Evolutionary conservation across 1,140 invertebrate species (phyloP), one percentile per base, ranked within the genome.

Genomic region (Microvelia longipes): DNA sequence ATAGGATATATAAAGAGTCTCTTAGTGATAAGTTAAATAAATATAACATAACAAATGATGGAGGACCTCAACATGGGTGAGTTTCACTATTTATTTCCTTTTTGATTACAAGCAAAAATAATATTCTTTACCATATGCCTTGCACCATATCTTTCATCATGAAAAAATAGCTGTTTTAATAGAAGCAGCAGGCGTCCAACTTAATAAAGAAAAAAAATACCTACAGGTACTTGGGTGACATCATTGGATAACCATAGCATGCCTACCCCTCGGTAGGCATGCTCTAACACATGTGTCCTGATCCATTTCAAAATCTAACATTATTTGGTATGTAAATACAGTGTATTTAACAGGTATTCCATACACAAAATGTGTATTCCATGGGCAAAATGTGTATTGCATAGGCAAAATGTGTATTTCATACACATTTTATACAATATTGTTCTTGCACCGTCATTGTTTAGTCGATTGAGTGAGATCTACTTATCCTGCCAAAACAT

Each of bases 51-150:
- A 87, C 89, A 27, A 96, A 94, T 75, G 93, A 98, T 81, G 95
- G 94, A 62, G 94, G 94, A 30, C 94, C 96, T 0, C 92, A 96
- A 77, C 94, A 98, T 79, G 95, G 94, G 86, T 87, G 79, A 81
- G 79, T 72, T 27, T 29, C 14, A 26, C 11, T 61, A 14, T 67
- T 29, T 60, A 24, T 27, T 27, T 5, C 11, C 26, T 14, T 25
- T 25, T 25, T 27, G 11, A 24, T 65, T 14, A 25, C 5, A 27
- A 65, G 5, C 5, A 65, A 25, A 27, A 27, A 27, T 65, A 13
- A 24, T 13, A 65, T 25, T 5, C 11, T 27, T 11, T 19, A 25
- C 5, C 5, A 65, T 13, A 65, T 65, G 25, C 5, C 11, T n/a
- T n/a, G n/a, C n/a, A n/a, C n/a, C n/a, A n/a, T n/a, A n/a, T n/a